Base-by-base conservation (phyloP, 2,888 invertebrate genomes). In the Galeruca laticollis region DNA sequence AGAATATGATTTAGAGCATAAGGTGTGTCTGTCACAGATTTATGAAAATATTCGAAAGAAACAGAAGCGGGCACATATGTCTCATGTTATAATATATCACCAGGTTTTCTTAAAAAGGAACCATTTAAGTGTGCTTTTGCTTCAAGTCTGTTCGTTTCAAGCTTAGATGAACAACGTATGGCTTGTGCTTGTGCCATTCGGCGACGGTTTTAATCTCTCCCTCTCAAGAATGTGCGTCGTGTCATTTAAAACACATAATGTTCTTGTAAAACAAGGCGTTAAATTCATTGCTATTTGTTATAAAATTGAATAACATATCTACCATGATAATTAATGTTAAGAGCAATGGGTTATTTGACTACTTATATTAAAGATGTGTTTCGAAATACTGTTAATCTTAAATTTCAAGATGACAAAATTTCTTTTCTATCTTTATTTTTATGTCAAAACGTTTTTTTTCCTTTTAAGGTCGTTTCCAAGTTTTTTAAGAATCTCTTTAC, bases 191-290 rank as follows among this genome's bases (percentile, higher is more conserved):
- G n/a, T n/a, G n/a, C 40, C 35, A 35, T 35, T 35, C 10, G 35
- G 35, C 35, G 35, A n/a, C n/a, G n/a, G n/a, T n/a, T n/a, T n/a
- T n/a, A n/a, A n/a, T 35, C 10, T 35, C 8, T 35, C 6, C 11
- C 10, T 40, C 51, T 51, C 20, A 51, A 51, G 13, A 51, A 51
- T 51, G 51, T 51, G 51, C 21, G 3, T 13, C 21, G 9, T 21
- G 51, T 51, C 51, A 51, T 9, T 20, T 21, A 21, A 2, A 20
- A 21, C 20, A 51, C 51, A 21, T 51, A 21, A 51, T 21, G 51
- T 51, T 51, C 20, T 51, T 21, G 51, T 51, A 51, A 21, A 51
- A 51, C 51, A 51, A 51, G 51, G 51, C 51, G 51, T 51, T 51
- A 51, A 51, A 51, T 13, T 51, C 9, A 13, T 21, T 11, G 10